Percentiles rank a stretch among this genome's conserved stretches.
These are phyloP conservation scores for Thunnus thynnus DNA, from an alignment of 2,113 vertebrate genomes.

Conservation along the genomic window DNA sequence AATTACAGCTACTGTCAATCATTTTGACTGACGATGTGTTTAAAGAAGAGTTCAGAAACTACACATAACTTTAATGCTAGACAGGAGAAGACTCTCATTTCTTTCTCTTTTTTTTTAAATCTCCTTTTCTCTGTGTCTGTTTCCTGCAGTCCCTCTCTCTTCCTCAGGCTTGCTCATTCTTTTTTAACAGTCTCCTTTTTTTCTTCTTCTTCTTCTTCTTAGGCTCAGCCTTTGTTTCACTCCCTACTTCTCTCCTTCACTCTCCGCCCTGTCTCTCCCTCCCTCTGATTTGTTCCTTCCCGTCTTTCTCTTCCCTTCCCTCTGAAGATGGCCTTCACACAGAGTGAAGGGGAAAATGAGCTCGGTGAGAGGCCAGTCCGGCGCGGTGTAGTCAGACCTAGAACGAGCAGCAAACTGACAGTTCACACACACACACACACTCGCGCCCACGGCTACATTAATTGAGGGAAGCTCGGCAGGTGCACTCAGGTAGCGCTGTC, in stretches of 20 bases:
- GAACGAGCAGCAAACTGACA: constrained; percentile 47
- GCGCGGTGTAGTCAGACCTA: constrained; percentile 42
- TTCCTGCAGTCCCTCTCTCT: constrained; percentile 27
- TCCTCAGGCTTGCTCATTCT: neutral
- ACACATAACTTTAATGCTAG: constrained; percentile 51
- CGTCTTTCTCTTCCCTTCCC: constrained; percentile 35
- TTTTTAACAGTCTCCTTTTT: constrained; percentile 32
- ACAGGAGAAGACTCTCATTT: constrained; percentile 26
- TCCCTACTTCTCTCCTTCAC: constrained; percentile 1
- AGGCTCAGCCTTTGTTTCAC: constrained; percentile 33
- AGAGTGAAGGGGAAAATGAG: constrained; percentile 69
- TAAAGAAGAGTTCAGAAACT: constrained; percentile 42
- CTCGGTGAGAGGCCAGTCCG: constrained; percentile 57
- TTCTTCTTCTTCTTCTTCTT: neutral
- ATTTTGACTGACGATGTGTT: constrained; percentile 38
- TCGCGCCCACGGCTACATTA: constrained; percentile 25
- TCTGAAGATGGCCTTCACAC: constrained; percentile 69
- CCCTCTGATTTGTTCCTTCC: constrained; percentile 45
- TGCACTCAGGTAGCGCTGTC: constrained; percentile 42
- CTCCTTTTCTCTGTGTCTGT: constrained; percentile 22
- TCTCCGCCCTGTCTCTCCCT: constrained; percentile 11
- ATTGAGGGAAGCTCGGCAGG: constrained; percentile 63
- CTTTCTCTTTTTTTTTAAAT: constrained; percentile 32
- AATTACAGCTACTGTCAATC: constrained; percentile 64
- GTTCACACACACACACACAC: constrained; percentile 18